These are phyloP conservation scores for Quadriops clusia DNA, from an alignment of 2,888 invertebrate species.

Conservation along the genomic window DNA sequence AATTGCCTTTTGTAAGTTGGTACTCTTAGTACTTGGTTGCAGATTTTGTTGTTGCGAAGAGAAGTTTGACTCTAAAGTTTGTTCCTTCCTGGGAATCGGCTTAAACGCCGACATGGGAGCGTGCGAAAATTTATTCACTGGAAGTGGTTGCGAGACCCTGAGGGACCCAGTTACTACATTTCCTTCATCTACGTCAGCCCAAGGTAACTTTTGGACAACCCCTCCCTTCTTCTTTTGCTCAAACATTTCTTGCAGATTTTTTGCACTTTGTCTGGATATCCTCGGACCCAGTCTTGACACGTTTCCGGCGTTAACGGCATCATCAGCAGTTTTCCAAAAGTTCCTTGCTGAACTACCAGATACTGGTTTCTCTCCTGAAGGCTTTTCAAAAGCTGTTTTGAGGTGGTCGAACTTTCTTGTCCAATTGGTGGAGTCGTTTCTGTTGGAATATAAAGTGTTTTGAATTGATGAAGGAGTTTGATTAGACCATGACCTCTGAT, in stretches of 20 bases:
- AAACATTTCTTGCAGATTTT: constrained; percentile 32
- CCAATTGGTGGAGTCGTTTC: constrained; percentile 47
- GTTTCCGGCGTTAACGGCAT: constrained; percentile 29
- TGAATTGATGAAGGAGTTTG: too few species aligned
- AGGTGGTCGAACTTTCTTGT: constrained; percentile 72
- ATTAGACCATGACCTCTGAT: too few species aligned
- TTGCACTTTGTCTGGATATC: constrained; percentile 30
- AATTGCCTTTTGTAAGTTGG: too few species aligned
- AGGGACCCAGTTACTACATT: constrained; percentile 35
- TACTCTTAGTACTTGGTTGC: too few species aligned
- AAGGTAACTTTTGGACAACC: constrained; percentile 33
- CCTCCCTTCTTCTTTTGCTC: constrained; percentile 31
- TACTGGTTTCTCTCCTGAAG: constrained; percentile 33
- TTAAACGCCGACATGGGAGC: constrained; percentile 67
- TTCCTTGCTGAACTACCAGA: constrained; percentile 45
- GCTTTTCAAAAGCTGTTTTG: constrained; percentile 67
- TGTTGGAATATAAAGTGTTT: not conserved
- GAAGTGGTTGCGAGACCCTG: constrained; percentile 44
- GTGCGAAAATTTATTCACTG: constrained; percentile 63
- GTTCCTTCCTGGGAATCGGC: constrained; percentile 41
- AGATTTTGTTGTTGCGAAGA: too few species aligned
- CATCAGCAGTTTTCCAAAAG: constrained; percentile 53
- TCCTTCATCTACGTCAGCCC: constrained; percentile 36
- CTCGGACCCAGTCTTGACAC: constrained; percentile 31
- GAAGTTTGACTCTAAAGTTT: too few species aligned